Conservation (phyloP, 92 coral and sea anemone species). For the Anthopleura xanthogrammica region DNA sequence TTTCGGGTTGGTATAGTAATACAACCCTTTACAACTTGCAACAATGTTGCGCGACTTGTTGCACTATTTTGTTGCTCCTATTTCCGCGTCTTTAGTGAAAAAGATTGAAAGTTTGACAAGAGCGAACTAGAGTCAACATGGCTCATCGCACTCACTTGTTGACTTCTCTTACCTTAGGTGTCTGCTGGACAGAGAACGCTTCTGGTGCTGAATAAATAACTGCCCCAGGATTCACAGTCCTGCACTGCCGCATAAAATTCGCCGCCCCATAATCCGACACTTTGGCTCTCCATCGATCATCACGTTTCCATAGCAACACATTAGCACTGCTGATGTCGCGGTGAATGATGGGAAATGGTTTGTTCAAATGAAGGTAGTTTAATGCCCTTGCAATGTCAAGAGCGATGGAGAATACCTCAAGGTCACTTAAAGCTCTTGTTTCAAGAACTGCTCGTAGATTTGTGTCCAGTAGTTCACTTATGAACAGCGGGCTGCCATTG, state of each 20-base stretch:
- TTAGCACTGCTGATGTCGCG: conserved; percentile 96
- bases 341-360: conserved; percentile 90
- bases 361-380: conserved; percentile 87
- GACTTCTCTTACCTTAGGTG: conserved; percentile 74
- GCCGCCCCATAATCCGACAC: conserved; percentile 97
- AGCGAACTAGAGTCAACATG: no score
- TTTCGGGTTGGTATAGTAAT: no score
- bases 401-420: conserved; percentile 63
- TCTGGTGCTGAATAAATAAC: conserved; percentile 95
- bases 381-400: conserved; percentile 78
- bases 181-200: conserved; percentile 75
- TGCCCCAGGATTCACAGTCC: conserved; percentile 86
- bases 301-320: conserved; percentile 92
- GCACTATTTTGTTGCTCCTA: no score
- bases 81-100: no score
- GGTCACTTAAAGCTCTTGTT: conserved; percentile 57
- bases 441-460: conserved; percentile 72
- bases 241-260: conserved; percentile 92
- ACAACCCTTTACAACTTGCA: no score
- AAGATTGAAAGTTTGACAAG: no score
- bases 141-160: no score
- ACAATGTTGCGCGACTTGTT: no score
- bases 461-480: conserved; percentile 88
- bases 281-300: conserved; percentile 83
- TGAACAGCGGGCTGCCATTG: conserved; percentile 73